phyloP scores from a whole-genome alignment of 2,888 invertebrate species.

The Cremastinae sp. region DNA sequence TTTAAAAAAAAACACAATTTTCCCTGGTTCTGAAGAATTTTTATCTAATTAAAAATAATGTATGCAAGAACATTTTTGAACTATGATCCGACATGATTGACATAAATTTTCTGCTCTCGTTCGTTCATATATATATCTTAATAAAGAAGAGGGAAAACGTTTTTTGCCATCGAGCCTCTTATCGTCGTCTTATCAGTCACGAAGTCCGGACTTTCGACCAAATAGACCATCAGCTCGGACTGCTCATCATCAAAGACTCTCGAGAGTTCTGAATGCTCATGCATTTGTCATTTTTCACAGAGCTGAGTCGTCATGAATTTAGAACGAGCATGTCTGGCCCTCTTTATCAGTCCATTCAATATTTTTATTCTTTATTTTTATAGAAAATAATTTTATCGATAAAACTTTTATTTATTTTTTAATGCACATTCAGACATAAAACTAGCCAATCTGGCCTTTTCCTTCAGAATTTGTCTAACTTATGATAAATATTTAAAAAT shows the following conservation, averaged over 20 bases:
- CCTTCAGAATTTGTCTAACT: no score
- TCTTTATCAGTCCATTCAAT: neutral
- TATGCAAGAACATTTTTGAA: constrained; percentile 22
- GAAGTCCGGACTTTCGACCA: constrained; percentile 32
- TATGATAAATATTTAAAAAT: no score
- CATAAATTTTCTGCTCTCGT: neutral
- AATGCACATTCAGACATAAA: no score
- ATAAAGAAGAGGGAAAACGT: no score
- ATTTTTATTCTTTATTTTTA: neutral
- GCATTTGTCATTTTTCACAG: no score
- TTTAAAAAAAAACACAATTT: constrained; percentile 19
- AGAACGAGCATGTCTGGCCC: neutral
- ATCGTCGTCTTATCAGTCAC: constrained; percentile 23
- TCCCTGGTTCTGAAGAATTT: no score
- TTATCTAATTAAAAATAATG: constrained; percentile 2
- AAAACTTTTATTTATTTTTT: no score
- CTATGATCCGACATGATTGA: constrained; percentile 8
- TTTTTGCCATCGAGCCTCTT: neutral
- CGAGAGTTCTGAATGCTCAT: neutral
- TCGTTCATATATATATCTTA: no score
- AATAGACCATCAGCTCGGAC: constrained; percentile 2
- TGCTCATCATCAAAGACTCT: constrained; percentile 12
- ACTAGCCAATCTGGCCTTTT: no score
- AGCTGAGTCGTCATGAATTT: neutral
- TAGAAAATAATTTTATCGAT: no score